Percentiles rank a stretch among this genome's conserved stretches.
Conservation (phyloP, 2,888 invertebrate species). For the Morinoia aosen region DNA sequence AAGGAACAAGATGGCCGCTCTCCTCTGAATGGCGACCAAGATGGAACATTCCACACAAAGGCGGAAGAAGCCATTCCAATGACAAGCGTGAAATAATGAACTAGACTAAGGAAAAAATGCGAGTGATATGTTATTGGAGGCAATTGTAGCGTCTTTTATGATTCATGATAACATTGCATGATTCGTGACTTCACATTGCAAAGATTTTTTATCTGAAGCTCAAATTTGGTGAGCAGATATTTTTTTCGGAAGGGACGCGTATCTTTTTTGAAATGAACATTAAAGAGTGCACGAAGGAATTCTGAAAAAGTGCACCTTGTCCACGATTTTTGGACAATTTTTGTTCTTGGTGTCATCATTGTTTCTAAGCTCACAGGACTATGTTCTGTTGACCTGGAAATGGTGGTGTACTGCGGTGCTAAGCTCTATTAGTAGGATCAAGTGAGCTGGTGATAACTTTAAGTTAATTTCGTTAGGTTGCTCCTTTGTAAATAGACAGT, state of each 20-base stretch:
- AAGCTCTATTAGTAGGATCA: neutral
- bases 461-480: neutral
- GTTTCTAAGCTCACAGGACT: too few species aligned
- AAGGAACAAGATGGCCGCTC: neutral
- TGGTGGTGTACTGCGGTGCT: neutral
- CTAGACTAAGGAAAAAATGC: neutral
- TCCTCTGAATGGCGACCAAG: neutral
- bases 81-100: neutral
- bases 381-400: neutral
- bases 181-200: neutral
- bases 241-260: neutral
- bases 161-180: neutral
- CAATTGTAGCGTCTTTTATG: neutral
- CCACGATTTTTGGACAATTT: neutral
- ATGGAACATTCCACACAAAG: slow-evolving; percentile 8
- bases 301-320: neutral
- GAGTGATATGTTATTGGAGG: neutral
- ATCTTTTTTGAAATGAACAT: neutral
- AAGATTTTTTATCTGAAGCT: neutral
- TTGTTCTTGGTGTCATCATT: neutral
- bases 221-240: neutral
- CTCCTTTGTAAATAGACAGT: neutral
- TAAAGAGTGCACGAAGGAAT: neutral
- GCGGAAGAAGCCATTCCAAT: neutral
- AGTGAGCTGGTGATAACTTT: neutral